Conservation (phyloP, 2,797 vertebrate genomes). For the Tapirus indicus region DNA sequence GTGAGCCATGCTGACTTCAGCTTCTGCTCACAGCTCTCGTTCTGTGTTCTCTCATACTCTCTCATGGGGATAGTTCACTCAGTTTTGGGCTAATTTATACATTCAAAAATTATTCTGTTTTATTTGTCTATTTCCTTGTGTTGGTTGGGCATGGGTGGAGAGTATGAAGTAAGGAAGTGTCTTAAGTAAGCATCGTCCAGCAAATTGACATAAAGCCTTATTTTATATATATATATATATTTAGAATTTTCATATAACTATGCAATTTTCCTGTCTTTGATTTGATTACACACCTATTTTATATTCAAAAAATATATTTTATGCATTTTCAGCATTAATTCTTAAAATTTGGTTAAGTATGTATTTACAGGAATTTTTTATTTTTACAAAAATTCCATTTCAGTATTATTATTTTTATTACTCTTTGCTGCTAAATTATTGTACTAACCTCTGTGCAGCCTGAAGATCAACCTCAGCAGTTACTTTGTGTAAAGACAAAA, state of each 20-base stretch:
- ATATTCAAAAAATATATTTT: neutral
- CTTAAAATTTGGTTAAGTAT: neutral
- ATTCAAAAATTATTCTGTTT: neutral
- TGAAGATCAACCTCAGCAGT: neutral
- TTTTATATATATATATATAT: neutral
- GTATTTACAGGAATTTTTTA: neutral
- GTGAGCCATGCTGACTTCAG: neutral
- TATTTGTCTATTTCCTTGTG: neutral
- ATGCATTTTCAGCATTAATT: neutral
- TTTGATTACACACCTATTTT: neutral
- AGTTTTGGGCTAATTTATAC: neutral
- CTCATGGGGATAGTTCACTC: neutral
- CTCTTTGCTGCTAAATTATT: neutral
- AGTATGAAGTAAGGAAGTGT: neutral
- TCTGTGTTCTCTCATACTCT: neutral
- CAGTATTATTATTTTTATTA: neutral
- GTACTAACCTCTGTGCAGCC: neutral
- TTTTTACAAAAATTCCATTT: neutral
- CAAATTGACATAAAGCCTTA: neutral
- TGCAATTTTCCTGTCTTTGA: neutral
- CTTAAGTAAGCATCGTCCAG: neutral
- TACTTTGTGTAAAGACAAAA: conserved; percentile 25
- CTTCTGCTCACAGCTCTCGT: neutral
- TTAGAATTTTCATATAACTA: neutral
- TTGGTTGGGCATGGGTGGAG: neutral